Evolutionary conservation across 2,797 vertebrate species (phyloP), one percentile per base, ranked within the genome.

Genomic region (Dromococcyx pavoninus): DNA sequence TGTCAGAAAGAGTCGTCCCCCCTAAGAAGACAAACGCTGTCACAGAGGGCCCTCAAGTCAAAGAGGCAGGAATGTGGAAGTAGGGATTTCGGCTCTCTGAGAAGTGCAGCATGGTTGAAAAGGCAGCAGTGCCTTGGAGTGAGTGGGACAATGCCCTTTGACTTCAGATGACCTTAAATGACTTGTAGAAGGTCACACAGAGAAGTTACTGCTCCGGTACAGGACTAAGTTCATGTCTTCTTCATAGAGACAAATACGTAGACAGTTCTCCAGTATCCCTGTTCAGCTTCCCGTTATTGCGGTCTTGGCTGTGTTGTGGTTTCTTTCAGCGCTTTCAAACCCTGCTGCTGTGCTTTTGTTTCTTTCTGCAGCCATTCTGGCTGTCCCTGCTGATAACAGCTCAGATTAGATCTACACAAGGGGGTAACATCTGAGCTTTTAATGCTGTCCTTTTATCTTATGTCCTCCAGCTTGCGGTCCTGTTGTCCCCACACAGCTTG

Each of bases 381-480:
- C 91, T 73, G 43, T 81, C 82, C 73, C 82, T 11, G 35, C 89
- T 84, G 91, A 74, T 88, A 96, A 86, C 58, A 72, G 85, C 79
- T 72, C 61, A 1, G 87, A 95, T 93, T 90, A 94, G 83, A 94
- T 81, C 77, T 30, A 57, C 71, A 73, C 22, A 46, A 79, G 76
- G 71, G 69, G 48, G 73, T 91, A 95, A 86, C 88, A 95, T 90
- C 92, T 86, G 80, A 94, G 95, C 91, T 92, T 79, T 71, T 54
- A 79, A 54, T 90, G 88, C 67, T 65, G 67, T 54, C 94, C 91
- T 96, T 95, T 94, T 89, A 95, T 96, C 90, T 94, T 2, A 44
- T 10, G 93, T 91, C 90, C 95, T 91, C 91, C 91, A 91, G 91
- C 86, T 73, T 58, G 17, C 85, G 80, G 93, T 87, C 91, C 88